These are phyloP conservation scores for Heliconius himera DNA, from an alignment of 1,140 invertebrate genomes.

Conservation along the genomic window DNA sequence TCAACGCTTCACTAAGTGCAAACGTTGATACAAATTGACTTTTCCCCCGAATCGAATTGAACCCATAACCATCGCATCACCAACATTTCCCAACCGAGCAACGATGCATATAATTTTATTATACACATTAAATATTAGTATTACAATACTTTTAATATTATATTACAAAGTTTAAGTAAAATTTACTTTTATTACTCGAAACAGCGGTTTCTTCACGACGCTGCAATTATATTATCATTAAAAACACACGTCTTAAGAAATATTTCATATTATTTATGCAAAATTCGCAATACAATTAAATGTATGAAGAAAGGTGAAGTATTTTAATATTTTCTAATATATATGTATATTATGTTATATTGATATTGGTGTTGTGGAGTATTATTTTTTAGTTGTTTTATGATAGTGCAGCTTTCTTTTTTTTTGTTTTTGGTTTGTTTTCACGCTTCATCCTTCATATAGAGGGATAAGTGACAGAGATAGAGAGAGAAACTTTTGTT, in stretches of 20 bases:
- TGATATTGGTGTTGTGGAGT: not conserved
- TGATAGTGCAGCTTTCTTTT: not conserved
- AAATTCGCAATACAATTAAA: not conserved
- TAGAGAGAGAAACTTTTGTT: not conserved
- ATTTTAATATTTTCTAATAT: not conserved
- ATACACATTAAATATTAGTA: not conserved
- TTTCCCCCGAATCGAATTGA: no score
- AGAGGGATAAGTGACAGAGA: not conserved
- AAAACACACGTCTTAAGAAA: not conserved
- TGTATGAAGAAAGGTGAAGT: conserved; percentile 2
- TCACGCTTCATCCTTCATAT: not conserved
- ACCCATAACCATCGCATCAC: no score
- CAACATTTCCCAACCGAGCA: no score
- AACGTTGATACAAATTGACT: no score
- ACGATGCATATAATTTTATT: no score
- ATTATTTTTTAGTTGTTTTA: not conserved
- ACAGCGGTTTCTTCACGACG: not conserved
- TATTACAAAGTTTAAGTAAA: no score
- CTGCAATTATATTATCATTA: conserved; percentile 2
- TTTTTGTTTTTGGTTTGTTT: not conserved
- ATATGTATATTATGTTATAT: not conserved
- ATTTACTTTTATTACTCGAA: not conserved
- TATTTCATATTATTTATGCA: not conserved
- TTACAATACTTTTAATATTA: not conserved
- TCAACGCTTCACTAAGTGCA: no score